A percentile compares a stretch with the other conserved stretches of the same genome.
Conservation (phyloP, 2,113 vertebrate species). For the Morone saxatilis region DNA sequence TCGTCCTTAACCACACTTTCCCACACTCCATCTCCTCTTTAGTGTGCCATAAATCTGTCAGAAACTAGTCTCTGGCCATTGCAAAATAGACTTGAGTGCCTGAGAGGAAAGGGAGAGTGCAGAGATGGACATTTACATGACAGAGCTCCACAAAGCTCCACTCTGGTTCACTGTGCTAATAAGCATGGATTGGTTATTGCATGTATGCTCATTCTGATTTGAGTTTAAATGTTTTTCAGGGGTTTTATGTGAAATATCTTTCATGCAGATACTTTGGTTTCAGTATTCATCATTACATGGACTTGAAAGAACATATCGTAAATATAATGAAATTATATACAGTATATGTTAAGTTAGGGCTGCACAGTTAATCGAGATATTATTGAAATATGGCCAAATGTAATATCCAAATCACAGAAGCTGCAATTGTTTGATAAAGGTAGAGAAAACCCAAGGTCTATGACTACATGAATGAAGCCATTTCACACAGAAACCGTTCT, state of each 20-base stretch:
- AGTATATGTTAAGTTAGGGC: no score
- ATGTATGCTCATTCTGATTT: background rate
- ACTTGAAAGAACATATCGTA: background rate
- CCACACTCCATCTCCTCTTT: slow-evolving; percentile 53
- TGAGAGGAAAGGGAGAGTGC: slow-evolving; percentile 14
- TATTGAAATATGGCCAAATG: no score
- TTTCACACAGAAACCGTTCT: background rate
- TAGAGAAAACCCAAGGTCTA: background rate
- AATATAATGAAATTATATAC: background rate
- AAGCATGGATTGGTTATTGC: slow-evolving; percentile 27
- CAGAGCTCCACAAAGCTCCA: background rate
- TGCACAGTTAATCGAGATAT: no score
- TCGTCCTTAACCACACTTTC: slow-evolving; percentile 43
- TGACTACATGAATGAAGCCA: background rate
- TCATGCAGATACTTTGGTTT: background rate
- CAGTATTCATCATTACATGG: background rate
- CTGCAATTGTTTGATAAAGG: no score
- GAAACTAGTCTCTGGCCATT: slow-evolving; percentile 29
- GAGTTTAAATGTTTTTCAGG: background rate
- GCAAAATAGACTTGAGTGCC: slow-evolving; percentile 13
- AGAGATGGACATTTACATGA: background rate
- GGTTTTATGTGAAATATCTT: background rate
- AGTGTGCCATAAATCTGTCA: slow-evolving; percentile 50
- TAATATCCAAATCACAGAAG: no score
- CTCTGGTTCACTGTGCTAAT: slow-evolving; percentile 3